Evolutionary conservation across 2,888 invertebrate genomes (phyloP).

Genomic region (Hydropsyche betteni): DNA sequence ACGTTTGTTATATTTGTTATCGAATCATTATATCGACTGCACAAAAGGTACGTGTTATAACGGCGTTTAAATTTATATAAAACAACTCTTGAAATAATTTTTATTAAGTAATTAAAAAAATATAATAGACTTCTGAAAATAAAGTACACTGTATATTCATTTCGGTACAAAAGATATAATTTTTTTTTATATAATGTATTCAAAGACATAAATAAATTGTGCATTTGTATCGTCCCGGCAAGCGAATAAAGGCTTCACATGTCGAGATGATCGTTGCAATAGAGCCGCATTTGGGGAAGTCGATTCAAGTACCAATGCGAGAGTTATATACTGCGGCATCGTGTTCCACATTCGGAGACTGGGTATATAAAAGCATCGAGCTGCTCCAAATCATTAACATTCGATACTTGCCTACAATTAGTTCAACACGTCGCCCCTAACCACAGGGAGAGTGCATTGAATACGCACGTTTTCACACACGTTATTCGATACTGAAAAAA

Average conservation of each 20-base stretch:
- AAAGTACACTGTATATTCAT: too few relatives aligned
- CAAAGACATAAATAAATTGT: too few relatives aligned
- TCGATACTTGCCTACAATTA: constrained; percentile 51
- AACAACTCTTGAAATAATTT: too few relatives aligned
- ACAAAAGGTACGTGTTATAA: too few relatives aligned
- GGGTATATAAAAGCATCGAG: constrained; percentile 48
- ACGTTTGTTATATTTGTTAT: too few relatives aligned
- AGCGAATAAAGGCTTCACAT: constrained; percentile 44
- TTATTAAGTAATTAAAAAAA: too few relatives aligned
- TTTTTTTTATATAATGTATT: too few relatives aligned
- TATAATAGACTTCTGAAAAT: too few relatives aligned
- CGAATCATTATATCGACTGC: too few relatives aligned
- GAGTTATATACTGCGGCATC: constrained; percentile 37
- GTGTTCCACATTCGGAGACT: constrained; percentile 48
- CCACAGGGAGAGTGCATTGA: constrained; percentile 19
- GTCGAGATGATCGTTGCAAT: constrained; percentile 43
- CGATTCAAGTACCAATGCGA: constrained; percentile 41
- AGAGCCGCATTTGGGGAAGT: constrained; percentile 47
- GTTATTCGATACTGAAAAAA: constrained; percentile 5
- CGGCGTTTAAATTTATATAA: too few relatives aligned
- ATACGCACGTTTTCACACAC: not conserved
- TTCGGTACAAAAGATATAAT: too few relatives aligned
- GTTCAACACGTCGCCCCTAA: constrained; percentile 48
- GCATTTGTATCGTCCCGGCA: too few relatives aligned
- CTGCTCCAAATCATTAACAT: constrained; percentile 52